These are phyloP conservation scores for Trichoplusia ni DNA, from an alignment of 1,140 invertebrate genomes.

Conservation along the genomic window DNA sequence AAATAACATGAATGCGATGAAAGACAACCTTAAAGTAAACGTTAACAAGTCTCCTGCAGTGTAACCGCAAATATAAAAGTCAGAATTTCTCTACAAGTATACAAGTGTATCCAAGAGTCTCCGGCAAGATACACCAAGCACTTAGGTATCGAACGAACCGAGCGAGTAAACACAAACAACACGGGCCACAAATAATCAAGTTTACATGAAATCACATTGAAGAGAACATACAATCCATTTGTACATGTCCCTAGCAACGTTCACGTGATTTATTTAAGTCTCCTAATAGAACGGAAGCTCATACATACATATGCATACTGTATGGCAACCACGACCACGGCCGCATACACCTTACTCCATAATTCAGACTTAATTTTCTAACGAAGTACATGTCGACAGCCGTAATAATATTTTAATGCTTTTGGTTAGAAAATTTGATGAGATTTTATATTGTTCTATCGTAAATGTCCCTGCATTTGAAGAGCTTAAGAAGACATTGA, in stretches of 20 bases:
- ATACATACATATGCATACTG: slow-evolving; percentile 11
- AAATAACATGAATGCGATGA: no score
- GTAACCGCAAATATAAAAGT: no score
- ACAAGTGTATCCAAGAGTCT: no score
- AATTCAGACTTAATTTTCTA: slow-evolving; percentile 9
- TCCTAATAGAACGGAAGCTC: slow-evolving; percentile 9
- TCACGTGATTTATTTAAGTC: not conserved
- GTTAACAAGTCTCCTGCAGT: no score
- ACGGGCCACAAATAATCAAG: not conserved
- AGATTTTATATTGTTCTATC: no score
- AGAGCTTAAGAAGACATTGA: no score
- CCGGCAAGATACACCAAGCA: no score
- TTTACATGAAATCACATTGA: not conserved
- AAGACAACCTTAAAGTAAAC: no score
- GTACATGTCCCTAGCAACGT: not conserved
- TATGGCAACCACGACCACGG: slow-evolving; percentile 6
- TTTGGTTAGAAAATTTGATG: not conserved
- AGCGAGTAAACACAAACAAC: not conserved
- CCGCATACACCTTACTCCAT: slow-evolving; percentile 8
- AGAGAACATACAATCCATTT: not conserved
- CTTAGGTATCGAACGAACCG: no score
- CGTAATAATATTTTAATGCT: not conserved
- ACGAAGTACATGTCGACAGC: not conserved
- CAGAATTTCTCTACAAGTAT: no score
- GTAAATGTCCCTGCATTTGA: no score